phyloP scores from a whole-genome alignment of 1,140 invertebrate species.

The Atta cephalotes region DNA sequence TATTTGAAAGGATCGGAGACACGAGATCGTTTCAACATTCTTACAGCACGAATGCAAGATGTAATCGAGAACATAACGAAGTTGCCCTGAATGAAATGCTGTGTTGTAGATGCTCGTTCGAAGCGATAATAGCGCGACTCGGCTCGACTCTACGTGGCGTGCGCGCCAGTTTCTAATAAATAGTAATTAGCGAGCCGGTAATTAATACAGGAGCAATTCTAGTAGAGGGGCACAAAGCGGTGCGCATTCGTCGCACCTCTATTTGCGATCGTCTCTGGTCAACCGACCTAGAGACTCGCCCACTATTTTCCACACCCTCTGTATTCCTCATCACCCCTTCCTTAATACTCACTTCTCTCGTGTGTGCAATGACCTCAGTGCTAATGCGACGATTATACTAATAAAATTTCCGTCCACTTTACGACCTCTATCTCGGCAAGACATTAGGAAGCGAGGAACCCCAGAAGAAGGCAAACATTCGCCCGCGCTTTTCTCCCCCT shows the following conservation, averaged over 20 bases:
- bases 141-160: slow-evolving; percentile 37
- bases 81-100: slow-evolving; percentile 23
- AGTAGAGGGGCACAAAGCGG: slow-evolving; percentile 9
- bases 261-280: slow-evolving; percentile 33
- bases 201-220: slow-evolving; percentile 71
- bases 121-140: slow-evolving; percentile 43
- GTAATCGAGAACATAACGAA: slow-evolving; percentile 58
- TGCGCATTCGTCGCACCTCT: slow-evolving; percentile 12
- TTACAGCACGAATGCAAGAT: slow-evolving; percentile 19
- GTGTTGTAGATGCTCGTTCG: slow-evolving; percentile 26
- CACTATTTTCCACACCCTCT: slow-evolving; percentile 12
- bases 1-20: slow-evolving; percentile 3
- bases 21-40: slow-evolving; percentile 33
- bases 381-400: slow-evolving; percentile 72
- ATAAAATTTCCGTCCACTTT: slow-evolving; percentile 78
- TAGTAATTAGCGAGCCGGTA: slow-evolving; percentile 76
- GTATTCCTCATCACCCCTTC: neutral
- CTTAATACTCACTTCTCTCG: neutral
- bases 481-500: slow-evolving; percentile 65
- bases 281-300: neutral
- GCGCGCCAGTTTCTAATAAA: slow-evolving; percentile 72
- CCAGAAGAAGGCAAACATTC: slow-evolving; percentile 78
- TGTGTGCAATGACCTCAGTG: slow-evolving; percentile 40
- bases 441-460: slow-evolving; percentile 66
- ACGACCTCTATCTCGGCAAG: slow-evolving; percentile 51